These are phyloP conservation scores for Ectobius pallidus DNA, from an alignment of 2,888 invertebrate species.

Conservation along the genomic window DNA sequence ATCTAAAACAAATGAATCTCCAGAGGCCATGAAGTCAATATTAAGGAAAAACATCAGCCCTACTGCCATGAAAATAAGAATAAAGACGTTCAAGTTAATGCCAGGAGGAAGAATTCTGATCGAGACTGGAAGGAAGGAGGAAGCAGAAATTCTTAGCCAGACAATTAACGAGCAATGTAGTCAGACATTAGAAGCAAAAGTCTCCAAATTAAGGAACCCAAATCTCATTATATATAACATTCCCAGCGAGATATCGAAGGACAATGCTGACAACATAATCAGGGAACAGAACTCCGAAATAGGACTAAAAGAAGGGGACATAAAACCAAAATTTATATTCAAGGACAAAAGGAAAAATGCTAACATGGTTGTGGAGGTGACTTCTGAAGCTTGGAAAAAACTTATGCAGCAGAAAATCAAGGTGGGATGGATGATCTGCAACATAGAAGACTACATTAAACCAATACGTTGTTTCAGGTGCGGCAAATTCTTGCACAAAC, in stretches of 20 bases:
- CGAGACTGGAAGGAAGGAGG: not conserved
- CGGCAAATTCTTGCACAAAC: not conserved
- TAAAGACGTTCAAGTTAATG: not conserved
- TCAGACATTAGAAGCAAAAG: not conserved
- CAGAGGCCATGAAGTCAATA: too few species aligned
- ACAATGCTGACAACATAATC: not conserved
- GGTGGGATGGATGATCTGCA: not conserved
- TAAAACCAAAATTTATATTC: not conserved
- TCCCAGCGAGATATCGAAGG: not conserved
- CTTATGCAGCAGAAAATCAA: not conserved
- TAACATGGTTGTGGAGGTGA: not conserved
- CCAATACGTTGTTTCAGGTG: not conserved
- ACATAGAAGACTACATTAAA: not conserved
- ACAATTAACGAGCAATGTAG: not conserved
- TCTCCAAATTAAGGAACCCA: not conserved
- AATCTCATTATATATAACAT: not conserved
- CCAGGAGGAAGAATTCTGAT: not conserved
- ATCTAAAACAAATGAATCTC: too few species aligned
- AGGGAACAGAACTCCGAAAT: not conserved
- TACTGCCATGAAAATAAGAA: not conserved
- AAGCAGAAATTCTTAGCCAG: not conserved
- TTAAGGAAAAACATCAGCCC: too few species aligned
- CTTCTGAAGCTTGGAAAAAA: not conserved
- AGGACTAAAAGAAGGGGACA: not conserved
- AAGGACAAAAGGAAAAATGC: not conserved